Base-by-base conservation (phyloP, 2,113 vertebrate species). In the Xiphophorus couchianus region DNA sequence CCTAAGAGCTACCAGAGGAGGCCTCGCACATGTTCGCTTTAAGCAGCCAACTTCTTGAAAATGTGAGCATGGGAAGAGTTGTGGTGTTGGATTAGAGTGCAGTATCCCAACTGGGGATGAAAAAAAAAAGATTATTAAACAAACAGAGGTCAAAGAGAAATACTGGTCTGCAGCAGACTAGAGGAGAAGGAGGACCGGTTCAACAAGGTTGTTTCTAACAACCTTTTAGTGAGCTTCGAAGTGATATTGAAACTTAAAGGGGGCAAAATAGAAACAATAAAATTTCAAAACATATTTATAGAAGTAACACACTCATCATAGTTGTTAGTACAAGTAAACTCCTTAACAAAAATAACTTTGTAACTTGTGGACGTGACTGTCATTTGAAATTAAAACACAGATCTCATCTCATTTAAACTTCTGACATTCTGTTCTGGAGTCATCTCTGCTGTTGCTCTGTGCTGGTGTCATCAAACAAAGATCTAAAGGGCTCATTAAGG, bases 111-210 rank as follows among this genome's bases (percentile, higher is more conserved):
- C 15, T 58, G 35, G 29, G 19, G 61, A 66, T 0, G 35, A 72
- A 30, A 6, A 65, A 31, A 10, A 30, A 48, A 81, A 48, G 17
- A 19, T 1, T 48, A 17, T 44, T n/a, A 60, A 35, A 66, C 8
- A 10, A 28, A 42, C 29, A 62, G 61, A 29, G 13, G 27, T 11
- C 60, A 67, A 70, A 62, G 14, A 19, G 48, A 5, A 42, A 14
- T 5, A 17, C 1, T 5, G 70, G 60, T 74, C 39, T 73, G 66
- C 13, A 37, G 72, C 37, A 28, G 48, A 72, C 67, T 48, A 66
- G 29, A 75, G 29, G 66, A 84, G 28, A 63, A 83, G 67, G n/a
- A 66, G 69, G 62, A n/a, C 29, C 6, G 5, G 62, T 30, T 27
- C 5, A 44, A n/a, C n/a, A n/a, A n/a, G n/a, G n/a, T n/a, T n/a